Evolutionary conservation across 2,888 invertebrate genomes (phyloP).

Genomic region (Troides helena): DNA sequence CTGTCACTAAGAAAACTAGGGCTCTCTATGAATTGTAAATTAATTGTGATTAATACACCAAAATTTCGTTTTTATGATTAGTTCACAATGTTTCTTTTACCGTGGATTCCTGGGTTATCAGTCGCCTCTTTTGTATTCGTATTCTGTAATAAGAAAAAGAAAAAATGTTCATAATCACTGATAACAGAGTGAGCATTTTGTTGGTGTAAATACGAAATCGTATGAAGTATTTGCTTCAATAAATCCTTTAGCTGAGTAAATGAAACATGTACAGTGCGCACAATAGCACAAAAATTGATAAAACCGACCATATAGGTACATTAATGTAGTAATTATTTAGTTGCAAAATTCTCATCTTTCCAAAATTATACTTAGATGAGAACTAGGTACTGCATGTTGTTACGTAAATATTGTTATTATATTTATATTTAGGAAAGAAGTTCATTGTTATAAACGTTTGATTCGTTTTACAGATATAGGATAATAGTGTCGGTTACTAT

Average conservation of each 20-base stretch:
- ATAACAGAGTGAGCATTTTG: neutral
- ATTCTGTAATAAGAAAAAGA: constrained; percentile 34
- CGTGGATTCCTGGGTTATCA: constrained; percentile 48
- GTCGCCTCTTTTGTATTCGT: constrained; percentile 39
- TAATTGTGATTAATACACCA: neutral
- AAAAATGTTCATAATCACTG: constrained; percentile 2
- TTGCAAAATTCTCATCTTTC: too few relatives aligned
- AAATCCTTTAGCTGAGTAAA: neutral
- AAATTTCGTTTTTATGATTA: neutral
- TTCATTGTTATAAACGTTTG: too few relatives aligned
- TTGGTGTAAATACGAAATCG: neutral
- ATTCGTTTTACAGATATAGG: constrained; percentile 79
- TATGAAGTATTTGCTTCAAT: neutral
- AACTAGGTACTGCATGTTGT: too few relatives aligned
- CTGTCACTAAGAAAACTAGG: neutral
- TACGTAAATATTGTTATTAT: too few relatives aligned
- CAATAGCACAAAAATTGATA: neutral
- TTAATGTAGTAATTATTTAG: too few relatives aligned
- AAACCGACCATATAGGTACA: neutral
- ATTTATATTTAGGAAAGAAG: too few relatives aligned
- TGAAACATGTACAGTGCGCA: neutral
- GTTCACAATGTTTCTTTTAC: constrained; percentile 51
- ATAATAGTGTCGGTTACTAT: constrained; percentile 83
- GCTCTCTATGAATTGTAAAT: neutral
- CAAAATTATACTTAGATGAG: too few relatives aligned